A percentile compares a stretch with the other conserved stretches of the same genome.
phyloP scores from a whole-genome alignment of 2,113 vertebrate genomes.

The Donacobius atricapilla region DNA sequence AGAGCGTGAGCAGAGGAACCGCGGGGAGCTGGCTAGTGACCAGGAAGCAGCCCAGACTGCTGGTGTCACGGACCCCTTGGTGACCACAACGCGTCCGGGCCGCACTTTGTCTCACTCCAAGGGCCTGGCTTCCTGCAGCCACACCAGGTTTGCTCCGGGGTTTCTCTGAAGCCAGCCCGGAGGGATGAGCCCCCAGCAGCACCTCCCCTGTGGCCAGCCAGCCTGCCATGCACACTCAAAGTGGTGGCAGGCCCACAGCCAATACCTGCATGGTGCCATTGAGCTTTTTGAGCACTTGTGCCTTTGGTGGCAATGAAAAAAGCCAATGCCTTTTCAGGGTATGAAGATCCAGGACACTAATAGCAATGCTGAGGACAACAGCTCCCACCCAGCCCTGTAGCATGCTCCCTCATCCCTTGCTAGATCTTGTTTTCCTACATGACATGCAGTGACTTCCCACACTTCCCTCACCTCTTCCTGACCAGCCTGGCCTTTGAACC shows the following conservation, averaged over 20 bases:
- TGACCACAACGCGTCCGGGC: background rate
- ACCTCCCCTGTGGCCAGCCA: background rate
- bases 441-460: slow-evolving; percentile 7
- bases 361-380: background rate
- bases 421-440: slow-evolving; percentile 31
- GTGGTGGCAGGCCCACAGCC: background rate
- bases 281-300: background rate
- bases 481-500: slow-evolving; percentile 32
- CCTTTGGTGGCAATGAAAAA: background rate
- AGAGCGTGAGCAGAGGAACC: background rate
- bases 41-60: slow-evolving; percentile 58
- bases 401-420: background rate
- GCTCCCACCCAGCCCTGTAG: background rate
- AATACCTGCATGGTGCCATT: background rate
- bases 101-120: background rate
- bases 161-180: background rate
- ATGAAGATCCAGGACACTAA: background rate
- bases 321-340: background rate
- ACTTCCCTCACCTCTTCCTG: slow-evolving; percentile 47
- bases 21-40: slow-evolving; percentile 14
- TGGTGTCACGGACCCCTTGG: slow-evolving; percentile 16
- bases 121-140: slow-evolving; percentile 31
- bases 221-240: accelerated
- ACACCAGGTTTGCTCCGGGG: background rate
- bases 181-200: background rate